Evolutionary conservation across 2,113 vertebrate species (phyloP).

Genomic region (Megaceryle torquata): DNA sequence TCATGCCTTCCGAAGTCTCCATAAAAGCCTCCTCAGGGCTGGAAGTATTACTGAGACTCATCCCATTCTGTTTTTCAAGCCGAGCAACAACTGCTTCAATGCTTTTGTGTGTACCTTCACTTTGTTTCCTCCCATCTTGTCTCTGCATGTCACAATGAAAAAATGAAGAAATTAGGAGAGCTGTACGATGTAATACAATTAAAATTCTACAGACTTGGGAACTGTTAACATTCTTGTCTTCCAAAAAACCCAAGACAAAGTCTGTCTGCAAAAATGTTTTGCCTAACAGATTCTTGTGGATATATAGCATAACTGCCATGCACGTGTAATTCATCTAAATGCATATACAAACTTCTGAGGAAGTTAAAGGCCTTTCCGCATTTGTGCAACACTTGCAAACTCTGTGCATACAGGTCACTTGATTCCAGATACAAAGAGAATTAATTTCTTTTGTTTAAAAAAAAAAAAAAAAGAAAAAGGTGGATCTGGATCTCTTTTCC

Average conservation of each 20-base stretch:
- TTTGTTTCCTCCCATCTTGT: slow-evolving; percentile 81
- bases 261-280: not conserved
- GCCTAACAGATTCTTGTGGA: not conserved
- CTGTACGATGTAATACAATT: not conserved
- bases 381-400: not conserved
- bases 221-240: not conserved
- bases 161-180: slow-evolving; percentile 26
- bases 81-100: slow-evolving; percentile 97
- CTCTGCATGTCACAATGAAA: slow-evolving; percentile 71
- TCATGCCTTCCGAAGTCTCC: slow-evolving; percentile 73
- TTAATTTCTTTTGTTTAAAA: not conserved
- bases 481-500: not conserved
- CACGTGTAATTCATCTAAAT: not conserved
- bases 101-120: slow-evolving; percentile 86
- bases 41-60: slow-evolving; percentile 75
- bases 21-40: slow-evolving; percentile 78
- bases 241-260: not conserved
- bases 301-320: not conserved
- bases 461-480: not conserved
- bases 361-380: not conserved
- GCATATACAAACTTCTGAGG: not conserved
- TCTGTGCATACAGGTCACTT: not conserved
- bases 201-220: not conserved
- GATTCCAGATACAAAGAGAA: not conserved
- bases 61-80: slow-evolving; percentile 83